These are phyloP conservation scores for Catostomus latipinnis DNA, from an alignment of 2,797 vertebrate species.

Conservation along the genomic window DNA sequence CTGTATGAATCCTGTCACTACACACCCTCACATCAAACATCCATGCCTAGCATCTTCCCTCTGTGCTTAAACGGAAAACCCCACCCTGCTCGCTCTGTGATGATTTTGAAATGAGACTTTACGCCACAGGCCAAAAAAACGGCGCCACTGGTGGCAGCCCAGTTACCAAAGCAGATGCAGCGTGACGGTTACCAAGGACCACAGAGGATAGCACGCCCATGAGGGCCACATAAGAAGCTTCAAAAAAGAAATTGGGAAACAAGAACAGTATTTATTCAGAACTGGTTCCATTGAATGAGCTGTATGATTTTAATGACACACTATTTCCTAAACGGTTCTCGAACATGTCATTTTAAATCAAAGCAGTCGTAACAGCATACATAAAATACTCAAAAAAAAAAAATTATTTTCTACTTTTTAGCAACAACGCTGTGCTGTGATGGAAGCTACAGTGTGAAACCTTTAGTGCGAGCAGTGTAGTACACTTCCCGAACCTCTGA, in stretches of 20 bases:
- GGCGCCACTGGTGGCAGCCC: conserved; percentile 48
- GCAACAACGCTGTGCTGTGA: too few species aligned
- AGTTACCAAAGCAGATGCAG: conserved; percentile 44
- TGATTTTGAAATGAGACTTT: conserved; percentile 62
- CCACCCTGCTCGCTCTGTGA: conserved; percentile 56
- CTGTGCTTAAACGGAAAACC: conserved; percentile 47
- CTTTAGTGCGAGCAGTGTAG: too few species aligned
- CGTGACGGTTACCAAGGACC: conserved; percentile 39
- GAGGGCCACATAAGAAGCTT: conserved; percentile 55
- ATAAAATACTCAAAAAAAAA: too few species aligned
- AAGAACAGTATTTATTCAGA: too few species aligned
- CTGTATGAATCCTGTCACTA: conserved; percentile 25
- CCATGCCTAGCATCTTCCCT: conserved; percentile 37
- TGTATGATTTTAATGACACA: too few species aligned
- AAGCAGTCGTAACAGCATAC: too few species aligned
- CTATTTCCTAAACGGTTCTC: too few species aligned
- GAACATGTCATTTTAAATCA: too few species aligned
- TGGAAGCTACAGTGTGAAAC: too few species aligned
- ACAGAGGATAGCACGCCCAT: conserved; percentile 42
- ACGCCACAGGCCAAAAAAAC: conserved; percentile 59
- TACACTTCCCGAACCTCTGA: too few species aligned
- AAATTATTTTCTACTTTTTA: too few species aligned
- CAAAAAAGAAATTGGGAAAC: background rate
- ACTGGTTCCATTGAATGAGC: too few species aligned
- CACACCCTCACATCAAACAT: conserved; percentile 54